phyloP scores from a whole-genome alignment of 1,140 invertebrate species.

The Brachionus koreanus region DNA sequence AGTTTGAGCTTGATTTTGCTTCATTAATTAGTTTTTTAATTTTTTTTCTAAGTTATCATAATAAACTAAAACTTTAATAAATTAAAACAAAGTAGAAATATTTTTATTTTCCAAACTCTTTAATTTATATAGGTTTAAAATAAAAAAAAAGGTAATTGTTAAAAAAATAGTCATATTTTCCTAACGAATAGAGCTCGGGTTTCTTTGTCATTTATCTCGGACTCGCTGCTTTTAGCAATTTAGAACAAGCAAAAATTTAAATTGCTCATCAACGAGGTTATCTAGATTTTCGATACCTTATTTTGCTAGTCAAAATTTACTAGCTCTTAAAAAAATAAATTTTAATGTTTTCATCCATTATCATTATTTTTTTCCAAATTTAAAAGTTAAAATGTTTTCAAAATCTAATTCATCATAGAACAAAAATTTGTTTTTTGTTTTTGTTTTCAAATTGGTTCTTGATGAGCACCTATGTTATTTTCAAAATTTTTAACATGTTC shows the following conservation, averaged over 20 bases:
- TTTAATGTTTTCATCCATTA: no score
- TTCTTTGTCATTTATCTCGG: neutral
- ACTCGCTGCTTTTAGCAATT: neutral
- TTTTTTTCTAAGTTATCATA: neutral
- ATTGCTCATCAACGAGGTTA: neutral
- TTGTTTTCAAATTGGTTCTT: no score
- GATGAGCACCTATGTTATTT: no score
- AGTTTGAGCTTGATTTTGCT: neutral
- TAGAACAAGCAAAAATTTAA: neutral
- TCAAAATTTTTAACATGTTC: no score
- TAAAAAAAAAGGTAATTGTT: neutral
- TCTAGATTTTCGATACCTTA: neutral
- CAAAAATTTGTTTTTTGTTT: no score
- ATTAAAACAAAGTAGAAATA: neutral
- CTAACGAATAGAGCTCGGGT: neutral
- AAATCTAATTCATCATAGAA: no score
- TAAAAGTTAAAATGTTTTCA: no score
- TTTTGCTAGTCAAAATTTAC: neutral
- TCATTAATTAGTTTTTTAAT: neutral
- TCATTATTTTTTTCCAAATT: no score
- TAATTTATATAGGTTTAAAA: neutral
- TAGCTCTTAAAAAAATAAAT: neutral
- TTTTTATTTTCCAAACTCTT: neutral
- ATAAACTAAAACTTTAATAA: neutral
- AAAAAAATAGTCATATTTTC: neutral